phyloP scores from a whole-genome alignment of 2,797 vertebrate species.

The Poecilia wingei region DNA sequence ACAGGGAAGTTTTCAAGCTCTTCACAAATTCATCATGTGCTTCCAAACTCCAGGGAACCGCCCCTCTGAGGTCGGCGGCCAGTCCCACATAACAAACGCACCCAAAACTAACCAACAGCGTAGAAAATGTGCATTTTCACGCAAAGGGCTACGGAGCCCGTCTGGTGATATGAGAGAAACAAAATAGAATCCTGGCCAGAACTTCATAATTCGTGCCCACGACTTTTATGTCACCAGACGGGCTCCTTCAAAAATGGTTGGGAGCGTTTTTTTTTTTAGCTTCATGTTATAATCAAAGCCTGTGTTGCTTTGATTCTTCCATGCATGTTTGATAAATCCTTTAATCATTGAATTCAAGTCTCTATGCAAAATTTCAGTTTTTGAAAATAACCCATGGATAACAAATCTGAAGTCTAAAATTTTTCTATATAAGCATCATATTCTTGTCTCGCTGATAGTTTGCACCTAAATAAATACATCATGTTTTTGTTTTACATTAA shows the following conservation, averaged over 20 bases:
- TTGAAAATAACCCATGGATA: background rate
- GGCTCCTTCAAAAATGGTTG: too few relatives aligned
- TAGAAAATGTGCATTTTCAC: too few relatives aligned
- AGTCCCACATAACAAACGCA: conserved; percentile 36
- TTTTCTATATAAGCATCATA: too few relatives aligned
- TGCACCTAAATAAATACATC: background rate
- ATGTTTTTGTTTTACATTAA: background rate
- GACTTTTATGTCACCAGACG: too few relatives aligned
- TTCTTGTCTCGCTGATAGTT: background rate
- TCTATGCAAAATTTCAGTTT: background rate
- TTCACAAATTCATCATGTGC: conserved; percentile 29
- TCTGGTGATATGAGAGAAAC: too few relatives aligned
- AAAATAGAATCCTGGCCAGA: too few relatives aligned
- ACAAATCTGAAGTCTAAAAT: too few relatives aligned
- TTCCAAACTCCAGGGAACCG: conserved; percentile 43
- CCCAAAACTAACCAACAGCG: conserved; percentile 1
- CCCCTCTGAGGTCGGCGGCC: conserved; percentile 20
- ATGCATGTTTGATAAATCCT: background rate
- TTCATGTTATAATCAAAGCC: too few relatives aligned
- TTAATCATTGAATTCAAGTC: background rate
- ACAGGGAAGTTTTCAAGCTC: accelerated
- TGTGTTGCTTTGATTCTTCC: too few relatives aligned
- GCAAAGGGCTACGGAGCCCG: too few relatives aligned
- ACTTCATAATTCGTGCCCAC: too few relatives aligned
- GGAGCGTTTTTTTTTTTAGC: background rate